Evolutionary conservation across 2,888 invertebrate species (phyloP), one percentile per base, ranked within the genome.

Genomic region (Leucophenga montana): DNA sequence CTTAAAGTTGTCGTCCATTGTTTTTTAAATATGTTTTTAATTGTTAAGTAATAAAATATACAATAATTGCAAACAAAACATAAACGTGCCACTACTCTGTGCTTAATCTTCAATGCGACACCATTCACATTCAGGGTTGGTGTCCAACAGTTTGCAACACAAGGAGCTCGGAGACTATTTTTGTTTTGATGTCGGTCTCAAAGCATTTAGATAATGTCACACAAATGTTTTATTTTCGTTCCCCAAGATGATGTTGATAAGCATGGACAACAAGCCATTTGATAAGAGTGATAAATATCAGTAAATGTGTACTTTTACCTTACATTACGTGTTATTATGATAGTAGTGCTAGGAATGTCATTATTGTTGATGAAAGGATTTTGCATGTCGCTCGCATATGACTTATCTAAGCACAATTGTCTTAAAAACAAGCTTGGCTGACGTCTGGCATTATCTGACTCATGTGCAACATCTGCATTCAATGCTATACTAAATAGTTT

Each of bases 31-130:
- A 73, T 74, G 20, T 73, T 73, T 83, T 74, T 84, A 81, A 82
- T 74, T 73, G 75, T 73, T 81, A 81, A 81, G 83, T 74, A 84
- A 84, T 81, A 81, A 81, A 81, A 70, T 64, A 48, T 64, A 64
- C 48, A 64, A 64, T 16, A 64, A 64, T 64, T 64, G 62, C 62
- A 64, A 64, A 64, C 62, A 64, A 64, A 64, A 20, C n/a, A 20
- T 22, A 64, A 64, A 59, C 22, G 59, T 9, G 27, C 48, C 16
- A 20, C 22, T 14, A n/a, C 18, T 64, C 27, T 48, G 39, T 64
- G 0, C 50, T 64, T 39, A 39, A 8, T 39, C 39, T 11, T 39
- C 39, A 39, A 39, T 27, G 27, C 27, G 27, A 27, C 27, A 27
- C 27, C 27, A 4, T 5, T 39, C 9, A 39, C 8, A 11, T 39